Evolutionary conservation across 2,888 invertebrate genomes (phyloP).

Genomic region (Melanotus villosus): DNA sequence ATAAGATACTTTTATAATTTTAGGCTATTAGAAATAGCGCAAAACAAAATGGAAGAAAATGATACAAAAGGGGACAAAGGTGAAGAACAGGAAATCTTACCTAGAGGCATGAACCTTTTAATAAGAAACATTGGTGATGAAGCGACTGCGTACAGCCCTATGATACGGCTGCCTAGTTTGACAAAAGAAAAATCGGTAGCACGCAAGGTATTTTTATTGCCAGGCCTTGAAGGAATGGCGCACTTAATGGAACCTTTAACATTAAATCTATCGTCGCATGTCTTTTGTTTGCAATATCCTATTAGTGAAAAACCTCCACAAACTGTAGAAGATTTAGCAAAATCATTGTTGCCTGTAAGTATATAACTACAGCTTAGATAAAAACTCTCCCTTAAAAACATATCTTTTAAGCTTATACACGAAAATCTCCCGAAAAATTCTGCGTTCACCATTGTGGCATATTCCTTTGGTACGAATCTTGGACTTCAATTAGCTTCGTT

Average conservation of each 20-base stretch:
- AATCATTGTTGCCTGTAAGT: conserved; percentile 71
- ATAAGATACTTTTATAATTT: too few species aligned
- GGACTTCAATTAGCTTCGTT: conserved; percentile 82
- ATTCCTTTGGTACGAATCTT: conserved; percentile 89
- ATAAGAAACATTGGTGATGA: conserved; percentile 77
- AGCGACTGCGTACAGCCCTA: conserved; percentile 69
- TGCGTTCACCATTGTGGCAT: conserved; percentile 85
- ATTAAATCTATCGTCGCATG: conserved; percentile 69
- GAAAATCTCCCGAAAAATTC: too few species aligned
- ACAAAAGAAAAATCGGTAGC: conserved; percentile 35
- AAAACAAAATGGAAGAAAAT: conserved; percentile 68
- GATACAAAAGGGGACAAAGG: conserved; percentile 23
- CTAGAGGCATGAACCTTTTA: conserved; percentile 71
- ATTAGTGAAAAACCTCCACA: conserved; percentile 65
- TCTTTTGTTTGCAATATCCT: conserved; percentile 72
- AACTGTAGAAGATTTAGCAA: conserved; percentile 70
- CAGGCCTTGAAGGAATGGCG: conserved; percentile 80
- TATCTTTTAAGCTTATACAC: too few species aligned
- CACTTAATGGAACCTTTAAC: conserved; percentile 71
- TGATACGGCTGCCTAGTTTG: conserved; percentile 61
- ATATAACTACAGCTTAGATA: too few species aligned
- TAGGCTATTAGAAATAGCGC: conserved; percentile 72
- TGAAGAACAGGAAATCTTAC: conserved; percentile 30
- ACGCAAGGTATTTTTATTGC: conserved; percentile 73
- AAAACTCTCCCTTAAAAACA: too few species aligned